These are phyloP conservation scores for Cerastoderma edule DNA, from an alignment of 2,888 invertebrate species.

Conservation along the genomic window DNA sequence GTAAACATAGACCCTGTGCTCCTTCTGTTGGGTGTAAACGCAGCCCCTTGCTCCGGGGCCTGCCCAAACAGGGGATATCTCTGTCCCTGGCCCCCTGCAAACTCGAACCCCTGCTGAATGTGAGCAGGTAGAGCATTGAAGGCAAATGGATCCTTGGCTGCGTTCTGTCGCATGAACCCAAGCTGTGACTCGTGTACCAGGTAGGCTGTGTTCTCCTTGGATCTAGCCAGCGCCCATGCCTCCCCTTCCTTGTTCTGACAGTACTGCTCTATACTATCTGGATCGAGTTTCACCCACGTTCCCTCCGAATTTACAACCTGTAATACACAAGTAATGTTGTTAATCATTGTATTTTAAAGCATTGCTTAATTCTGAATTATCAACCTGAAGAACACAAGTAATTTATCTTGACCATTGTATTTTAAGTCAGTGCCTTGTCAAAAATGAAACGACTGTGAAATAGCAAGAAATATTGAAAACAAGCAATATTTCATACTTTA, in stretches of 20 bases:
- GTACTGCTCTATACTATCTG: slow-evolving; percentile 88
- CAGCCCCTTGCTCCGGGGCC: slow-evolving; percentile 35
- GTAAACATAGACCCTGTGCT: slow-evolving; percentile 32
- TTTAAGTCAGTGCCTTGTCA: no score
- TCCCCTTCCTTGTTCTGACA: slow-evolving; percentile 89
- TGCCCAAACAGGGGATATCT: slow-evolving; percentile 49
- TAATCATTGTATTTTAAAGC: no score
- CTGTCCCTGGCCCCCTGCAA: slow-evolving; percentile 74
- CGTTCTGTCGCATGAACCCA: slow-evolving; percentile 49
- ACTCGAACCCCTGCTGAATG: slow-evolving; percentile 86
- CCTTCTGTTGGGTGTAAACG: slow-evolving; percentile 40
- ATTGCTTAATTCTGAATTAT: no score
- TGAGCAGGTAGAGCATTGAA: slow-evolving; percentile 70
- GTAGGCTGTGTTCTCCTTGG: slow-evolving; percentile 88
- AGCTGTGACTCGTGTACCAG: slow-evolving; percentile 86
- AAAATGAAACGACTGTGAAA: no score
- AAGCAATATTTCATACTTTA: no score
- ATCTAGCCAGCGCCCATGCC: slow-evolving; percentile 90
- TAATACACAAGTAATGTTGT: no score
- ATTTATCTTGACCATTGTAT: no score
- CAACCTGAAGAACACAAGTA: no score
- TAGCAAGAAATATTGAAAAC: no score
- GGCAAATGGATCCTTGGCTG: slow-evolving; percentile 73
- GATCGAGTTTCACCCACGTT: slow-evolving; percentile 95
- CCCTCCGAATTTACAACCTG: slow-evolving; percentile 97